A percentile compares a stretch with the other conserved stretches of the same genome.
phyloP scores from a whole-genome alignment of 1,140 invertebrate genomes.

The Eueides isabella region DNA sequence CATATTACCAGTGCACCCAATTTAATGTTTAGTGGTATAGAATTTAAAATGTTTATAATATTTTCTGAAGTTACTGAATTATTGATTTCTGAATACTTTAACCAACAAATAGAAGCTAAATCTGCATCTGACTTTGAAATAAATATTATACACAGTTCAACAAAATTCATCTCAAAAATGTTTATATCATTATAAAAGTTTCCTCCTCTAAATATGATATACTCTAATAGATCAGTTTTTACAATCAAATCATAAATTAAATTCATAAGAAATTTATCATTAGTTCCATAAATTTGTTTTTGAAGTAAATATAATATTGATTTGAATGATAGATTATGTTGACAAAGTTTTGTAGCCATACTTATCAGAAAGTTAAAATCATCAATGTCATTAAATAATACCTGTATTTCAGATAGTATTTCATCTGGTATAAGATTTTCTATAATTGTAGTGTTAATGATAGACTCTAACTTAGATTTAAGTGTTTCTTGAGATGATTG shows the following conservation, averaged over 20 bases:
- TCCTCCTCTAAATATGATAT: constrained; percentile 64
- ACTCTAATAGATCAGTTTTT: constrained; percentile 71
- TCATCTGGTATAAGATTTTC: constrained; percentile 37
- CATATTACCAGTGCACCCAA: constrained; percentile 69
- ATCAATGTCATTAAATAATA: constrained; percentile 61
- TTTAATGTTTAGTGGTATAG: constrained; percentile 69
- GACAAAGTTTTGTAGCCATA: constrained; percentile 55
- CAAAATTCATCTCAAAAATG: constrained; percentile 60
- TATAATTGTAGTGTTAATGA: constrained; percentile 47
- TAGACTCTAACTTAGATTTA: constrained; percentile 55
- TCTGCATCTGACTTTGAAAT: constrained; percentile 69
- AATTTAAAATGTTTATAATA: constrained; percentile 61
- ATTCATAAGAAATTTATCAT: constrained; percentile 49
- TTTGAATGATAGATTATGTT: constrained; percentile 61
- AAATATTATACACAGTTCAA: constrained; percentile 64
- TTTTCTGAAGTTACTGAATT: constrained; percentile 49
- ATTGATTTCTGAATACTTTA: constrained; percentile 69
- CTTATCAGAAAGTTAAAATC: constrained; percentile 59
- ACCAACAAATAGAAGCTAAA: constrained; percentile 73
- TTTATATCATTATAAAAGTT: constrained; percentile 58
- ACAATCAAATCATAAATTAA: constrained; percentile 58
- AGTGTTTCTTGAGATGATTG: constrained; percentile 59
- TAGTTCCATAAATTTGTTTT: constrained; percentile 53
- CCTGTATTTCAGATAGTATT: constrained; percentile 48
- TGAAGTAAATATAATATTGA: constrained; percentile 61